These are phyloP conservation scores for Tuta absoluta DNA, from an alignment of 2,888 invertebrate species.

Conservation along the genomic window DNA sequence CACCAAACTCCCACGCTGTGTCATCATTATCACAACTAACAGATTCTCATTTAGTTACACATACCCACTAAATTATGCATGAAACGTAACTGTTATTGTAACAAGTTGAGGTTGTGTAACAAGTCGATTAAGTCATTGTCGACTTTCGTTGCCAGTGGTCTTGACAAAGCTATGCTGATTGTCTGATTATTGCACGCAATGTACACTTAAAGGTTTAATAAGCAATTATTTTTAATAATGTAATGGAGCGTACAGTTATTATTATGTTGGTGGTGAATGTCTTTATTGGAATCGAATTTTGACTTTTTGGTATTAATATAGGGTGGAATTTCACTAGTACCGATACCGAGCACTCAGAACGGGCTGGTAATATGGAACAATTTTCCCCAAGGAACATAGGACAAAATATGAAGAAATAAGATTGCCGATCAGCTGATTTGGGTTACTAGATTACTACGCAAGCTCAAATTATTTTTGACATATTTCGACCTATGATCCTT, in stretches of 20 bases:
- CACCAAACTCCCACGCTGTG: conserved; percentile 22
- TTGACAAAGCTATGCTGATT: conserved; percentile 10
- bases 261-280: neutral
- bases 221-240: conserved; percentile 17
- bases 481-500: too few relatives aligned
- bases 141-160: conserved; percentile 35
- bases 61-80: conserved; percentile 19
- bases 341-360: too few relatives aligned
- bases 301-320: too few relatives aligned
- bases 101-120: conserved; percentile 30
- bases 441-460: too few relatives aligned
- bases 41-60: conserved; percentile 11
- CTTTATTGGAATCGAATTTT: neutral
- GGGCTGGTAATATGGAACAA: too few relatives aligned
- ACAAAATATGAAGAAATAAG: too few relatives aligned
- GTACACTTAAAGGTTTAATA: conserved; percentile 8
- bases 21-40: conserved; percentile 17
- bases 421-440: too few relatives aligned
- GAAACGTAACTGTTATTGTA: conserved; percentile 28
- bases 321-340: too few relatives aligned
- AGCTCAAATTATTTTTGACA: too few relatives aligned
- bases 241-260: neutral
- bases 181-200: conserved; percentile 1
- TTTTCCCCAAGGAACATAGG: too few relatives aligned
- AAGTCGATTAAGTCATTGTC: conserved; percentile 46